Percentiles rank a stretch among this genome's conserved stretches.
phyloP scores from a whole-genome alignment of 2,113 vertebrate species.

The Anhinga rufa region DNA sequence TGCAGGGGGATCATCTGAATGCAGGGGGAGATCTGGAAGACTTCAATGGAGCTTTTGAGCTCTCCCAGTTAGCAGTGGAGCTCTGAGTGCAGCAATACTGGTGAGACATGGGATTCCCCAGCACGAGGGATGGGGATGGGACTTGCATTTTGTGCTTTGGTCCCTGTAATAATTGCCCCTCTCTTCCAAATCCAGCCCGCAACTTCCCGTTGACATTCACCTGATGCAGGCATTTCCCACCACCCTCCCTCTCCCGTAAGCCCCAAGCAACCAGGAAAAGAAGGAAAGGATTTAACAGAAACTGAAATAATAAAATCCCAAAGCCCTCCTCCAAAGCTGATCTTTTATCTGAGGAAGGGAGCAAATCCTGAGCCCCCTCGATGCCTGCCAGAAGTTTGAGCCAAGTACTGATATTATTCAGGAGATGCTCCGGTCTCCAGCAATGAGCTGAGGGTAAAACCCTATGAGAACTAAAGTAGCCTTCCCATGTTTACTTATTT shows the following conservation, averaged over 20 bases:
- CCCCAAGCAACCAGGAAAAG: neutral
- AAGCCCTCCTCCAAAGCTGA: neutral
- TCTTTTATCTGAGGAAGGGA: neutral
- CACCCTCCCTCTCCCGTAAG: neutral
- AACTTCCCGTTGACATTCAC: neutral
- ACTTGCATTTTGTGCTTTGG: neutral
- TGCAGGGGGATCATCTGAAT: neutral
- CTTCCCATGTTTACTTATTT: neutral
- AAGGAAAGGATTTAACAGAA: neutral
- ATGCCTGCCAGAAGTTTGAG: neutral
- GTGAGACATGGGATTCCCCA: neutral
- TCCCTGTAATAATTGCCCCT: neutral
- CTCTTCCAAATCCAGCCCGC: neutral
- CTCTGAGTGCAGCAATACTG: neutral
- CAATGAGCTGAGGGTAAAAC: neutral
- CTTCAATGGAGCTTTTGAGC: neutral
- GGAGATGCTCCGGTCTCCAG: neutral
- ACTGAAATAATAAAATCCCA: neutral
- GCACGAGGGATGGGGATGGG: neutral
- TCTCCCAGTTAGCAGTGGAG: neutral
- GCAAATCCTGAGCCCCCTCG: accelerated
- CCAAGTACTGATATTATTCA: neutral
- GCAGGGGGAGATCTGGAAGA: neutral
- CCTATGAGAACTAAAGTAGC: neutral
- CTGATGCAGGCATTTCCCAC: neutral